Evolutionary conservation across 2,113 vertebrate species (phyloP).

Genomic region (Apteryx owenii): DNA sequence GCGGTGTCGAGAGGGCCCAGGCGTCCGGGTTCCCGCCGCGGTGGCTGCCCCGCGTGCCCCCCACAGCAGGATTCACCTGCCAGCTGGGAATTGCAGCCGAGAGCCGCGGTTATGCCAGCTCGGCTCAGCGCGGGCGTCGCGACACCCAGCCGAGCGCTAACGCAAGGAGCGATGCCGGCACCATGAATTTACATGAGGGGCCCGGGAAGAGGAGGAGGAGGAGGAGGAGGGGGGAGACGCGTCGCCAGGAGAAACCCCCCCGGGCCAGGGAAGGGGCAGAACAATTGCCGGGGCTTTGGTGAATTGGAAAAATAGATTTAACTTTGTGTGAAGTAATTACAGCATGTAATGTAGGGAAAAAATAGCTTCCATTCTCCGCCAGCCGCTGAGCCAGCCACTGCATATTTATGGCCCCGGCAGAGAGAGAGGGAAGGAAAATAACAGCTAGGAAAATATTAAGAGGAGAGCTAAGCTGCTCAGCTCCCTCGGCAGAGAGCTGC

Average conservation of each 20-base stretch:
- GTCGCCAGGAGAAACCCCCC: not conserved
- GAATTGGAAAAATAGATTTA: slow-evolving; percentile 67
- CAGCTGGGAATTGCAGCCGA: too few species aligned
- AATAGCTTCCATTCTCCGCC: slow-evolving; percentile 63
- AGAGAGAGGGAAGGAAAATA: slow-evolving; percentile 42
- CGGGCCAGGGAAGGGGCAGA: slow-evolving; percentile 14
- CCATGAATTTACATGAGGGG: not conserved
- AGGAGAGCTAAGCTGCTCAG: slow-evolving; percentile 69
- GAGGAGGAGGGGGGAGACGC: not conserved
- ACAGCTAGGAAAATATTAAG: slow-evolving; percentile 57
- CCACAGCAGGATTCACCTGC: not conserved
- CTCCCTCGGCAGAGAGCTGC: slow-evolving; percentile 66
- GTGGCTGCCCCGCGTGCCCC: rapidly evolving
- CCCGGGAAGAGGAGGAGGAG: not conserved
- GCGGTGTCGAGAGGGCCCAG: not conserved
- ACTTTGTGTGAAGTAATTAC: slow-evolving; percentile 73
- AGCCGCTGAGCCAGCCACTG: slow-evolving; percentile 72
- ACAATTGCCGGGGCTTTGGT: slow-evolving; percentile 1
- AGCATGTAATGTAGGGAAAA: slow-evolving; percentile 66
- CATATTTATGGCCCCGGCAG: slow-evolving; percentile 81
- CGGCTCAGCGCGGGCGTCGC: not conserved
- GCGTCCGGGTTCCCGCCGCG: not conserved
- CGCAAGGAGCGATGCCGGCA: rapidly evolving
- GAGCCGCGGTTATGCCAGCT: too few species aligned
- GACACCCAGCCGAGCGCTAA: not conserved